Conservation (phyloP, 2,888 invertebrate species). For the Xestia rhomboidea region DNA sequence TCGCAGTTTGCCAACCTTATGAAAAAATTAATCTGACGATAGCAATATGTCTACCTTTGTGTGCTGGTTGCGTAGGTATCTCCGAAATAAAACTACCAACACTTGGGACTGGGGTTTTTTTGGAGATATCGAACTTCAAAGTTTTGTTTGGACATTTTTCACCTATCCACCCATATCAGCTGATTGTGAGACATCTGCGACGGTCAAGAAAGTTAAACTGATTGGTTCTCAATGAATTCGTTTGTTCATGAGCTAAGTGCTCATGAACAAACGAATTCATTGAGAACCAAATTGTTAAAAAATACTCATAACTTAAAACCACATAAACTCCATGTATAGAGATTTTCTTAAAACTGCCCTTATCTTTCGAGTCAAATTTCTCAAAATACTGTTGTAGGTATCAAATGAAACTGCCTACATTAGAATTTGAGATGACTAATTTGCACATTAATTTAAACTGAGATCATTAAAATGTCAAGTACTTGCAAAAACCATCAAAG, state of each 20-base stretch:
- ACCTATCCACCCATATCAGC: background rate
- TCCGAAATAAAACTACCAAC: background rate
- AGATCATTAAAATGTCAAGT: slow-evolving; percentile 8
- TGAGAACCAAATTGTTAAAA: background rate
- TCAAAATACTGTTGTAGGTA: too few relatives aligned
- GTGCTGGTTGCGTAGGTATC: background rate
- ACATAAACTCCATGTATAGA: too few relatives aligned
- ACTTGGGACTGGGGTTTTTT: background rate
- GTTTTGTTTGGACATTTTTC: background rate
- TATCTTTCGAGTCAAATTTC: too few relatives aligned
- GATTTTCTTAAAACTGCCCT: too few relatives aligned
- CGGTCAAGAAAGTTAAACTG: background rate
- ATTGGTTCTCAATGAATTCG: too few relatives aligned
- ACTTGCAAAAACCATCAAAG: slow-evolving; percentile 12
- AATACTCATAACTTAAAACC: background rate
- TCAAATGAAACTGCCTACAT: background rate
- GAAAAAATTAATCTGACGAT: too few relatives aligned
- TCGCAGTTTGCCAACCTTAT: too few relatives aligned
- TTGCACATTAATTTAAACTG: background rate
- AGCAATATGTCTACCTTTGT: background rate
- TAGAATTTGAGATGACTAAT: background rate
- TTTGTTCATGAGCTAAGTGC: too few relatives aligned
- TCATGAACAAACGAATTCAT: background rate
- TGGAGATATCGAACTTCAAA: background rate
- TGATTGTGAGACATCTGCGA: background rate